phyloP scores from a whole-genome alignment of 2,797 vertebrate genomes.

The Allobates femoralis region DNA sequence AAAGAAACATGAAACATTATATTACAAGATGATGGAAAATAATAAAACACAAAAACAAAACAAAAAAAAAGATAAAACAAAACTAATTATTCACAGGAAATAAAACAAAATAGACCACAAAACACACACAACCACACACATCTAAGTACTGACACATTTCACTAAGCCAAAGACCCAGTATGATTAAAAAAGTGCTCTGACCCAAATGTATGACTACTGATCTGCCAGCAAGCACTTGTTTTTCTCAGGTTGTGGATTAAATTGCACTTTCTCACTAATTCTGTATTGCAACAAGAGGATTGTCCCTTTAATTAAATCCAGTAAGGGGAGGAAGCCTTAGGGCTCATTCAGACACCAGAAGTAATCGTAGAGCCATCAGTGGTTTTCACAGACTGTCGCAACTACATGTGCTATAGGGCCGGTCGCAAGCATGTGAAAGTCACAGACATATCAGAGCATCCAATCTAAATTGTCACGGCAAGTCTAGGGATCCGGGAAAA shows the following conservation, averaged over 20 bases:
- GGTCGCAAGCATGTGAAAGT: too few species aligned
- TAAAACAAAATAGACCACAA: neutral
- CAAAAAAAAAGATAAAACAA: neutral
- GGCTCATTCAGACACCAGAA: too few species aligned
- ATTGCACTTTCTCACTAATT: too few species aligned
- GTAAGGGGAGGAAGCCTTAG: too few species aligned
- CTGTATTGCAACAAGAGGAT: too few species aligned
- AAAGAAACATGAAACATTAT: conserved; percentile 79
- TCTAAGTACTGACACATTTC: neutral
- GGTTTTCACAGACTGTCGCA: too few species aligned
- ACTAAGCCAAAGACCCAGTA: neutral
- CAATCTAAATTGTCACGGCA: too few species aligned
- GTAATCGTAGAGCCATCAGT: too few species aligned
- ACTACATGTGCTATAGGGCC: too few species aligned
- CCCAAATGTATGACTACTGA: neutral
- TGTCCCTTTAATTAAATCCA: too few species aligned
- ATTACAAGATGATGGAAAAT: conserved; percentile 67
- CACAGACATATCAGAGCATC: too few species aligned
- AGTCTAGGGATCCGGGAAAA: too few species aligned
- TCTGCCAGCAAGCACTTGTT: neutral
- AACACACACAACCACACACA: neutral
- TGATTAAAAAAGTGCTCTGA: neutral
- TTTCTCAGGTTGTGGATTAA: neutral
- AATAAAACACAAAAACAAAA: conserved; percentile 62
- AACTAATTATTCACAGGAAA: neutral